Base-by-base conservation (phyloP, 2,797 vertebrate genomes). In the Dicrostonyx torquatus region DNA sequence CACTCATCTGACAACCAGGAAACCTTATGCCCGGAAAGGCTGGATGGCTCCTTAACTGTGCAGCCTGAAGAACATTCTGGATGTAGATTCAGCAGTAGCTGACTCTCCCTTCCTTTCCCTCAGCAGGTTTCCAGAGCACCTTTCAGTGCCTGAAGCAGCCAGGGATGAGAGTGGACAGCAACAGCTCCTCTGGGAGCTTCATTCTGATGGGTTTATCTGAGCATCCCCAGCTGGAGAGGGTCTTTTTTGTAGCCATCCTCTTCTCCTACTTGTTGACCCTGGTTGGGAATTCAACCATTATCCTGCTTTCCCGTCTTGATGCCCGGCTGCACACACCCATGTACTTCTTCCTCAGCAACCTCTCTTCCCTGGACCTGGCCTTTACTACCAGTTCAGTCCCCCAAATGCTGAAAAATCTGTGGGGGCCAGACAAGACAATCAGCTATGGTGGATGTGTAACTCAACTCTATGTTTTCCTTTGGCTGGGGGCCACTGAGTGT, bases 381-480 rank as follows among this genome's bases (percentile, higher is more conserved):
- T 97, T 96, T 68, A 95, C 96, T 1, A 97, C 96, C 13, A 97
- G 95, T 62, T 94, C 93, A 0, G 95, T 97, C n/a, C 96, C 97
- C 43, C 96, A 97, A 29, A 96, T 96, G 96, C 85, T 97, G 5
- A 53, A 87, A 68, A 97, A 96, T 14, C 66, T 97, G 26, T 89
- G 91, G 94, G 95, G 96, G 0, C 80, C 96, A 76, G 93, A 95
- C 60, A 97, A 97, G 93, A 96, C 87, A 17, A 97, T 97, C 82
- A 97, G 93, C 94, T 96, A 95, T 2, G 96, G 89, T 6, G 96
- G 97, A 60, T 97, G 96, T 20, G 80, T 96, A 55, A 95, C 77
- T n/a, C 97, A 98, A 3, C 96, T 98, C 6, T 98, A 97, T 26
- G 96, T 85, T 18, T 98, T 98, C 40, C 2, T 97, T 60, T 97